phyloP scores from a whole-genome alignment of 2,113 vertebrate genomes.

The Bagarius yarrelli region DNA sequence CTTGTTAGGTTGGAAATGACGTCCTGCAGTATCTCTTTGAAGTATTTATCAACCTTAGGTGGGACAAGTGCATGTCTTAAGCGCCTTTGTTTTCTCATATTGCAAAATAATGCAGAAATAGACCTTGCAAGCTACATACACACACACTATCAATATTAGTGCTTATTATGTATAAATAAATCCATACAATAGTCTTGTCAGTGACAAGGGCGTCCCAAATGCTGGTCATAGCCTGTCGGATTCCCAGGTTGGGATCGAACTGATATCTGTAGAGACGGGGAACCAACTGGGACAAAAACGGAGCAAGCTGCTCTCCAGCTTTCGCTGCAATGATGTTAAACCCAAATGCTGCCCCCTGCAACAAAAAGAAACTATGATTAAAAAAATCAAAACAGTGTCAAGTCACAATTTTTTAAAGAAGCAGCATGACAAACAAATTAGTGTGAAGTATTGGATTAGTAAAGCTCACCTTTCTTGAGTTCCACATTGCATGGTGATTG shows the following conservation, averaged over 20 bases:
- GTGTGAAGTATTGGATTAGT: no score
- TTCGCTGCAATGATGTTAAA: constrained; percentile 94
- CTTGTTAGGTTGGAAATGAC: constrained; percentile 91
- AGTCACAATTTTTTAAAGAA: background rate
- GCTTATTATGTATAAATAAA: background rate
- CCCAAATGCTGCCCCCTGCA: constrained; percentile 94
- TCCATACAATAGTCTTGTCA: constrained; percentile 83
- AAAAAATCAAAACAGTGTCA: background rate
- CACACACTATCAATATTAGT: background rate
- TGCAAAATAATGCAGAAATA: no score
- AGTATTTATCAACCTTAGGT: constrained; percentile 90
- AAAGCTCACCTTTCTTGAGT: constrained; percentile 91
- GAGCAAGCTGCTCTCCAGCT: constrained; percentile 91
- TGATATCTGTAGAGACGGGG: constrained; percentile 96
- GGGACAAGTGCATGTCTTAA: background rate
- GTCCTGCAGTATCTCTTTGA: constrained; percentile 94
- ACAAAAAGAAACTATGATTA: background rate
- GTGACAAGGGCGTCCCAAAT: constrained; percentile 96
- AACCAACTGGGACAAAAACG: constrained; percentile 88
- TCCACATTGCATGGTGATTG: constrained; percentile 99
- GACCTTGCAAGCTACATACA: background rate
- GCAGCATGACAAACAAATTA: background rate
- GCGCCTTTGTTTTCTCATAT: no score
- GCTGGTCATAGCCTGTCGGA: constrained; percentile 96
- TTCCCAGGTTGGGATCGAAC: constrained; percentile 94